Evolutionary conservation across 1,140 invertebrate species (phyloP).

Genomic region (Tribolium castaneum): DNA sequence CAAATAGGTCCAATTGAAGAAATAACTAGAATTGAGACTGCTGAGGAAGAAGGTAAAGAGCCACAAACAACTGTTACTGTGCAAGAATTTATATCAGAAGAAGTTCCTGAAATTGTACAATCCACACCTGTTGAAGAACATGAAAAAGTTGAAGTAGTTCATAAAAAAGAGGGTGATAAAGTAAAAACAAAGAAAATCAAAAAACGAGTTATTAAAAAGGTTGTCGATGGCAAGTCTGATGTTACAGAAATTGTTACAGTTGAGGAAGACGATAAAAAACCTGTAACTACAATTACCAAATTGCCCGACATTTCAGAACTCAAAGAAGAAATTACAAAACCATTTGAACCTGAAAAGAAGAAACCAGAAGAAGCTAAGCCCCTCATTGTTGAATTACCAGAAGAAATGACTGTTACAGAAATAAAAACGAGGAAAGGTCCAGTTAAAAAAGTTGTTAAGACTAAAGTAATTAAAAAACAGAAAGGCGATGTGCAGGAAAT

Average conservation of each 20-base stretch:
- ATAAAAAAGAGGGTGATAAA: conserved; percentile 58
- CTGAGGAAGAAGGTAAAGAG: conserved; percentile 58
- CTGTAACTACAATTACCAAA: conserved; percentile 56
- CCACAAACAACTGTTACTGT: conserved; percentile 61
- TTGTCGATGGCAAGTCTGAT: conserved; percentile 62
- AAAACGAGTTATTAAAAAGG: conserved; percentile 62
- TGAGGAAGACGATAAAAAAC: conserved; percentile 64
- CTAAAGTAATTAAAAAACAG: conserved; percentile 59
- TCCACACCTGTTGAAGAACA: conserved; percentile 60
- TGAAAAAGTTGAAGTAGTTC: conserved; percentile 59
- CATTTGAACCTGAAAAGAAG: conserved; percentile 53
- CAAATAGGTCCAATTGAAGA: conserved; percentile 59
- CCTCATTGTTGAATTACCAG: conserved; percentile 57
- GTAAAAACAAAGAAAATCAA: conserved; percentile 61
- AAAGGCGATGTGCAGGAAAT: conserved; percentile 54
- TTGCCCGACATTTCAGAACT: conserved; percentile 47
- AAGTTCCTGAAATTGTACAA: conserved; percentile 61
- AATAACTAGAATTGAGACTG: conserved; percentile 59
- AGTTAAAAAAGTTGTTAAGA: conserved; percentile 60
- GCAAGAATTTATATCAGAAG: conserved; percentile 58
- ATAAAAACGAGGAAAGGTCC: conserved; percentile 64
- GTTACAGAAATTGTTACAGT: conserved; percentile 64
- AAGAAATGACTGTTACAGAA: conserved; percentile 61
- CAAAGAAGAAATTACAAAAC: conserved; percentile 52
- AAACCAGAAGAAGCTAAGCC: conserved; percentile 44